phyloP scores from a whole-genome alignment of 2,888 invertebrate species.

The Dysmachus trigonus region DNA sequence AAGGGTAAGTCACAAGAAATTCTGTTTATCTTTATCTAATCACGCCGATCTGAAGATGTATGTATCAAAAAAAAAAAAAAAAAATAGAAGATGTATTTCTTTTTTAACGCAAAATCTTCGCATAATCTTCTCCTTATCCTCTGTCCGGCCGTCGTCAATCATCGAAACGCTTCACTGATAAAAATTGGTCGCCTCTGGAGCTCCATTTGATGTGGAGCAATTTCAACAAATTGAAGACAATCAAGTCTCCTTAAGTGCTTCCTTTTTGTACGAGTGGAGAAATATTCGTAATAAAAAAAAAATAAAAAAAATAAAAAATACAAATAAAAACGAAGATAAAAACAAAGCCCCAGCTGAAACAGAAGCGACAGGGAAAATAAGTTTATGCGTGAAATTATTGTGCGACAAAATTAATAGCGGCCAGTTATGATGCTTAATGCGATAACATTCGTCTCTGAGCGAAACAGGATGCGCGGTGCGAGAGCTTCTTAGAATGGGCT shows the following conservation, averaged over 20 bases:
- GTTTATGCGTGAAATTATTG: constrained; percentile 48
- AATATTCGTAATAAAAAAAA: not conserved
- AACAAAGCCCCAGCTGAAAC: not conserved
- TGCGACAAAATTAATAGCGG: constrained; percentile 45
- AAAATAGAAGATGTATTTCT: no score
- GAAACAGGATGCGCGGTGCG: constrained; percentile 19
- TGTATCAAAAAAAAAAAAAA: constrained; percentile 28
- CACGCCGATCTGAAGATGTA: not conserved
- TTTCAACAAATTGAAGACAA: constrained; percentile 50
- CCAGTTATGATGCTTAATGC: constrained; percentile 29
- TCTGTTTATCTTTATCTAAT: not conserved
- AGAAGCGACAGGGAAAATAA: constrained; percentile 17
- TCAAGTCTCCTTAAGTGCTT: constrained; percentile 49
- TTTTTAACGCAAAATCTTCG: not conserved
- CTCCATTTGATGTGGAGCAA: constrained; percentile 36
- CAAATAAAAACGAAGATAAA: not conserved
- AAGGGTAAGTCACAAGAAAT: constrained; percentile 58
- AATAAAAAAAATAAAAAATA: not conserved
- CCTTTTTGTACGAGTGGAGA: constrained; percentile 44
- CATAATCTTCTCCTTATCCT: constrained; percentile 11
- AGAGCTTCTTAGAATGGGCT: not conserved
- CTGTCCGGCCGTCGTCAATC: not conserved
- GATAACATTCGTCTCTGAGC: not conserved
- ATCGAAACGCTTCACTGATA: not conserved
- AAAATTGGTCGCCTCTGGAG: constrained; percentile 24